Evolutionary conservation across 2,797 vertebrate species (phyloP), one percentile per base, ranked within the genome.

Genomic region (Liparis tanakae): DNA sequence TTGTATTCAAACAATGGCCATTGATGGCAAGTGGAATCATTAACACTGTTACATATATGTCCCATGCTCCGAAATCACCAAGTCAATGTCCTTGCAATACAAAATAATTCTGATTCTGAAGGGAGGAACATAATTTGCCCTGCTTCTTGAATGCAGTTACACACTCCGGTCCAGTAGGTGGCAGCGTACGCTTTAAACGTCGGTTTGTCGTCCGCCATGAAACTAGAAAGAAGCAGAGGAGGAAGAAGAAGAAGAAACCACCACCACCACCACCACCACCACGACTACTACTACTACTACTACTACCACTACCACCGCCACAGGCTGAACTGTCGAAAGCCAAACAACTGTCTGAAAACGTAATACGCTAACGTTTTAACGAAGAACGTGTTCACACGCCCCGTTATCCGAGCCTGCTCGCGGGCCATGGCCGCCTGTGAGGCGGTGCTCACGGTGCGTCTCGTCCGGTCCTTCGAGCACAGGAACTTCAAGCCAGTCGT

Each of bases 381-480:
- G 13, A 15, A 7, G 1, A 33, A 13, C 10, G 8, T 30, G 1
- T 18, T 10, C 3, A n/a, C 10, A 33, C 17, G 18, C 5, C 5
- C 54, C 18, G 3, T 4, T 6, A 15, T 15, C 53, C 22, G 25
- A 10, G 20, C 37, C 25, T 30, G 25, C 37, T 37, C 37, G 39
- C 39, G 39, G 39, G 39, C 12, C 39, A 41, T 41, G 39, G 39
- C 39, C 39, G 13, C 3, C 10, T 41, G 12, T 10, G 39, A 72
- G 8, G 92, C 83, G 1, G 95, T 96, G 1, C 3, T 99, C 68
- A 98, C 97, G 0, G 95, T 99, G 10, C 96, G 97, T 0, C 91
- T 99, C 1, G 94, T 99, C n/a, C 93, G 97, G 41, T 99, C 97
- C 3, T 99, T 99, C 57, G 93, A 97, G 33, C 95, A 99, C 89